Evolutionary conservation across 2,888 invertebrate species (phyloP).

Genomic region (Drosophila subquinaria): DNA sequence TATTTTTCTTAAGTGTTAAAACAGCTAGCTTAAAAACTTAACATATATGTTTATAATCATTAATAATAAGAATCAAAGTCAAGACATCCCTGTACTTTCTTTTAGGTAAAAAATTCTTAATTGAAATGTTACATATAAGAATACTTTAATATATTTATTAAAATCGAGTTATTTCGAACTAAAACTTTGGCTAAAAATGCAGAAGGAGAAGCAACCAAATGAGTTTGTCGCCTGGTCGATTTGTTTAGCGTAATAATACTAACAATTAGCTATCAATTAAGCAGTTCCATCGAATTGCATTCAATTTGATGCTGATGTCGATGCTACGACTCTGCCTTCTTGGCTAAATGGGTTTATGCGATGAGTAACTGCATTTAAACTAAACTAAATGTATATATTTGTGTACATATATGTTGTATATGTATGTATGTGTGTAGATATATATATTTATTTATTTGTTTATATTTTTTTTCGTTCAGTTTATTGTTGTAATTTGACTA

Average conservation of each 20-base stretch:
- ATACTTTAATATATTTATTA: no score
- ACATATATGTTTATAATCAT: no score
- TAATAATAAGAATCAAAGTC: no score
- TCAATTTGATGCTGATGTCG: conserved; percentile 47
- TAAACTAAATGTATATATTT: neutral
- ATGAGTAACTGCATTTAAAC: conserved; percentile 4
- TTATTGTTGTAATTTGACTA: conserved; percentile 16
- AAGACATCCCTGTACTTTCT: no score
- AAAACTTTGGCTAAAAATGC: neutral
- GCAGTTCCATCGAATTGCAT: conserved; percentile 57
- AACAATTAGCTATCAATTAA: conserved; percentile 78
- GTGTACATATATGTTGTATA: neutral
- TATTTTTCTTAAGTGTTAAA: no score
- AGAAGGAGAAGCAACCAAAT: neutral
- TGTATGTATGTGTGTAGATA: neutral
- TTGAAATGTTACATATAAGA: no score
- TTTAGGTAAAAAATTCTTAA: no score
- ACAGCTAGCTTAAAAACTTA: no score
- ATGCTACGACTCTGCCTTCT: neutral
- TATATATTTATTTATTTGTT: conserved; percentile 20
- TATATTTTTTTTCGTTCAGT: conserved; percentile 3
- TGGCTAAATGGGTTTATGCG: neutral
- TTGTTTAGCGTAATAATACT: conserved; percentile 60
- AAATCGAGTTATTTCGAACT: no score
- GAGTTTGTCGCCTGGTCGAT: conserved; percentile 21